A percentile compares a stretch with the other conserved stretches of the same genome.
Evolutionary conservation across 1,140 invertebrate genomes (phyloP).

Genomic region (Ceratina japonica): DNA sequence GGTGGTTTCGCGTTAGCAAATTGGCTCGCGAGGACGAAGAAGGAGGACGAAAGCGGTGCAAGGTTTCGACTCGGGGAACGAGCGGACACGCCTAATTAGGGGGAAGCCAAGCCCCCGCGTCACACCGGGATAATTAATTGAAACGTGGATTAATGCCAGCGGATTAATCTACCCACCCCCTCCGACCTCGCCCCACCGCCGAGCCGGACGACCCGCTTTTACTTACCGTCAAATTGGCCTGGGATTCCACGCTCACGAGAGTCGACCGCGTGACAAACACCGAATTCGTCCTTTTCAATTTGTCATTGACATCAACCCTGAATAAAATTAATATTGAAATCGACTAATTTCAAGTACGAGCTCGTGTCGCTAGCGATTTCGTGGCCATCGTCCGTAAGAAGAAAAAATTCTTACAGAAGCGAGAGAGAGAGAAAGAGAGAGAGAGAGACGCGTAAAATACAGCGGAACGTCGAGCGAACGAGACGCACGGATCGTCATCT

Average conservation of each 20-base stretch:
- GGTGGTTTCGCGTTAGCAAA: constrained; percentile 72
- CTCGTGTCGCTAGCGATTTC: no score
- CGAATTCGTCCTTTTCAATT: no score
- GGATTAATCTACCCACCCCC: constrained; percentile 62
- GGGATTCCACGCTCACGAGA: background rate
- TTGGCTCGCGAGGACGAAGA: constrained; percentile 61
- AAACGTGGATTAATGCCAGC: constrained; percentile 73
- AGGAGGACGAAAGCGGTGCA: constrained; percentile 65
- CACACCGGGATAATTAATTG: constrained; percentile 73
- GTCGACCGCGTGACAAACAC: background rate
- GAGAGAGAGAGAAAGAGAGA: no score
- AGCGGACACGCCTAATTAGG: constrained; percentile 72
- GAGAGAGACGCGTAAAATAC: no score
- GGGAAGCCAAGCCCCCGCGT: constrained; percentile 61
- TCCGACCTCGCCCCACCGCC: background rate
- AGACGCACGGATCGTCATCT: no score
- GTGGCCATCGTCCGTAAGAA: no score
- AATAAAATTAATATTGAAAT: no score
- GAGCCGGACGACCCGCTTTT: background rate
- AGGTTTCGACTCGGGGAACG: constrained; percentile 74
- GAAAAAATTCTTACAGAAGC: no score
- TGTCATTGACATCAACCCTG: no score
- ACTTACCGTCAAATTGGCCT: background rate
- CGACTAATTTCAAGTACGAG: no score
- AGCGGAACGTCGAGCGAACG: no score